A percentile compares a stretch with the other conserved stretches of the same genome.
Evolutionary conservation across 92 coral and sea anemone genomes (phyloP).

Genomic region (Phenganax subtilis): DNA sequence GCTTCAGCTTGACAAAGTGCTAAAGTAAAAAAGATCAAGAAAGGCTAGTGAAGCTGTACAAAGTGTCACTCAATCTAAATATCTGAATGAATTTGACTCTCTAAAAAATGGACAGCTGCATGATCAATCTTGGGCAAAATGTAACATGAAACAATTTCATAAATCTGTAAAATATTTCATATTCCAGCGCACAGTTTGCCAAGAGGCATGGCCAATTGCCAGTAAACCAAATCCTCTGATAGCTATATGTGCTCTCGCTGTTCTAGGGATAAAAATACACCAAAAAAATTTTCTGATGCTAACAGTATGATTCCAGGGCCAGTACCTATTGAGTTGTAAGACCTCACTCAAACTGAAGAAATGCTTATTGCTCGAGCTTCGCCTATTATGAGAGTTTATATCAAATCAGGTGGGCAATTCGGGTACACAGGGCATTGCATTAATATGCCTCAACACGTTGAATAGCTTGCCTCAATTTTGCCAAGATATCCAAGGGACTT

Average conservation of each 20-base stretch:
- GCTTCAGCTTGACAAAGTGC: not conserved
- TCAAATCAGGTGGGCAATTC: slow-evolving; percentile 48
- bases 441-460: slow-evolving; percentile 44
- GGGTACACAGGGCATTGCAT: slow-evolving; percentile 52
- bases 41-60: too few relatives aligned
- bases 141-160: slow-evolving; percentile 42
- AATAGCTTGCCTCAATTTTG: slow-evolving; percentile 46
- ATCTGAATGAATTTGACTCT: slow-evolving; percentile 52
- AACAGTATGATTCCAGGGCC: slow-evolving; percentile 37
- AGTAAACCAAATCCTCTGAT: slow-evolving; percentile 29
- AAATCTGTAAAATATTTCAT: slow-evolving; percentile 45
- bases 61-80: not conserved
- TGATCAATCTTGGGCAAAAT: slow-evolving; percentile 46
- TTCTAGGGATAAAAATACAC: slow-evolving; percentile 48
- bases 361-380: slow-evolving; percentile 69
- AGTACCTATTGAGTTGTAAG: slow-evolving; percentile 30
- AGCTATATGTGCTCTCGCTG: slow-evolving; percentile 47
- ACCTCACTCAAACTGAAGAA: slow-evolving; percentile 57
- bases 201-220: slow-evolving; percentile 53
- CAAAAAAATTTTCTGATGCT: slow-evolving; percentile 36
- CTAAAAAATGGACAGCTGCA: slow-evolving; percentile 55
- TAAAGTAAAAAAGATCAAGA: not conserved
- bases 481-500: slow-evolving; percentile 53
- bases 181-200: slow-evolving; percentile 51
- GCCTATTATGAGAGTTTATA: slow-evolving; percentile 53